Evolutionary conservation across 2,113 vertebrate species (phyloP).

Genomic region (Probosciger aterrimus): DNA sequence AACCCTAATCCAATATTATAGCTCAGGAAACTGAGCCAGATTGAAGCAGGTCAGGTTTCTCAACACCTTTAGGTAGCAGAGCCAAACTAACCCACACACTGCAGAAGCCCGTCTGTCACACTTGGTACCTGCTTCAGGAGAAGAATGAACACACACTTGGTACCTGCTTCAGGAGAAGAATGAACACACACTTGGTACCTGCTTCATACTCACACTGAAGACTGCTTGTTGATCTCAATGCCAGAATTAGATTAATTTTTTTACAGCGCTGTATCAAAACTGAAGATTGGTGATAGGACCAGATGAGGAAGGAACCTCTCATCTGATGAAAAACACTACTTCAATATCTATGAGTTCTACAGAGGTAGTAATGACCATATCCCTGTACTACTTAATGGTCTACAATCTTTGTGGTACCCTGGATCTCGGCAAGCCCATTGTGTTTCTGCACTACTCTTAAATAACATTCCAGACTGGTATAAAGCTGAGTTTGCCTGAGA

Average conservation of each 20-base stretch:
- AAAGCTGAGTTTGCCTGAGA: neutral
- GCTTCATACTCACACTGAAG: neutral
- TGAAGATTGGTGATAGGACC: neutral
- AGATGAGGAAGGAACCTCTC: neutral
- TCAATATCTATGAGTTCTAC: rapidly evolving
- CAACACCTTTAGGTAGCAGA: neutral
- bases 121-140: neutral
- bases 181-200: too few species aligned
- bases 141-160: neutral
- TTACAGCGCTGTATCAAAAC: neutral
- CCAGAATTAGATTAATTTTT: neutral
- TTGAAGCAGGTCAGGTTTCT: neutral
- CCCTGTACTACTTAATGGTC: too few species aligned
- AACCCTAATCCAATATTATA: neutral
- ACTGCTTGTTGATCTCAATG: neutral
- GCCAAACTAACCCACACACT: neutral
- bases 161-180: neutral
- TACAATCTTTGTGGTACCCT: neutral
- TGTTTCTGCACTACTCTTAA: neutral
- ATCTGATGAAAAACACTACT: neutral
- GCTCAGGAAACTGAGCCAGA: neutral
- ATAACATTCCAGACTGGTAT: neutral
- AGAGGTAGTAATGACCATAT: neutral
- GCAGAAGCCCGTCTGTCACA: neutral
- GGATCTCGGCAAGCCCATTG: neutral